A percentile compares a stretch with the other conserved stretches of the same genome.
Conservation (phyloP, 1,140 invertebrate genomes). For the Diabrotica undecimpunctata region DNA sequence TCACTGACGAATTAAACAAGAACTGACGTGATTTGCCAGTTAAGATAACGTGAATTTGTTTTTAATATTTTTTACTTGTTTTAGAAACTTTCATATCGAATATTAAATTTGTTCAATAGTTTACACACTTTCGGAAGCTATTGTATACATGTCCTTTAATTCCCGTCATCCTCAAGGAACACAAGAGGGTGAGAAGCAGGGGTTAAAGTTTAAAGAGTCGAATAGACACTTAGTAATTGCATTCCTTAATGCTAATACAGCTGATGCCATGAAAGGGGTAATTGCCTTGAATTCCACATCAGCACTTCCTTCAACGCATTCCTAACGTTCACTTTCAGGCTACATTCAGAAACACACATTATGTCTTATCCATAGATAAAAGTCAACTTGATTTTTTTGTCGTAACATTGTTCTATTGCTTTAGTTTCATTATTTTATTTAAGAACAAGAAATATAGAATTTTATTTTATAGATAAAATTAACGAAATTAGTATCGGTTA, state of each 20-base stretch:
- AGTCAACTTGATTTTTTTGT: no score
- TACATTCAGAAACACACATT: constrained; percentile 6
- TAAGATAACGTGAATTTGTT: no score
- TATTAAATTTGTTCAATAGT: neutral
- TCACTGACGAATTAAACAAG: no score
- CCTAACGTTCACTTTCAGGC: constrained; percentile 8
- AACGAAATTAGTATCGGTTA: no score
- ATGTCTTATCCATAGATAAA: neutral
- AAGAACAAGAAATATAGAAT: no score
- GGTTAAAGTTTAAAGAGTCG: constrained; percentile 29
- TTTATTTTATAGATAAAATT: no score
- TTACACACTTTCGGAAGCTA: neutral
- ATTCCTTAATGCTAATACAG: constrained; percentile 39
- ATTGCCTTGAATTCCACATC: constrained; percentile 39
- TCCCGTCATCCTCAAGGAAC: neutral
- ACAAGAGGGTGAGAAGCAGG: constrained; percentile 8
- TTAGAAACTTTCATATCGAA: no score
- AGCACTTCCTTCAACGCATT: constrained; percentile 34
- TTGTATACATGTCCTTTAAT: neutral
- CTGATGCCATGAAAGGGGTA: constrained; percentile 31
- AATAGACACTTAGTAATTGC: constrained; percentile 38
- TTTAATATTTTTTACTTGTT: no score
- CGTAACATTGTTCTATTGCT: no score
- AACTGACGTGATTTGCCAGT: no score
- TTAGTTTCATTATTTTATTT: no score